phyloP scores from a whole-genome alignment of 2,113 vertebrate genomes.

The Lycaon pictus region DNA sequence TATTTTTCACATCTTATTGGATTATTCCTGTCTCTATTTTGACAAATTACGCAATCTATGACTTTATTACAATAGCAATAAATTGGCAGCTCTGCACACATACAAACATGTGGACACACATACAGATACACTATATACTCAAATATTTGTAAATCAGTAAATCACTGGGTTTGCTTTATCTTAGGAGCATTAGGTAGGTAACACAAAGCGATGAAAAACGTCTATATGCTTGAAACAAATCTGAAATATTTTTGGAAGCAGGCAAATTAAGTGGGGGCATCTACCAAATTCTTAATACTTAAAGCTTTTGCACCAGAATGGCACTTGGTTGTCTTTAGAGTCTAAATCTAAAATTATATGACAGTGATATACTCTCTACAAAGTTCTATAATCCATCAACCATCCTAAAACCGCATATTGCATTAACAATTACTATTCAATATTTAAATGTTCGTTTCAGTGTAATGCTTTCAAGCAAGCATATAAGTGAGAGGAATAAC shows the following conservation, averaged over 20 bases:
- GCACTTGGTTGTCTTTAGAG: neutral
- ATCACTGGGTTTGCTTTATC: neutral
- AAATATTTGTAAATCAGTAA: neutral
- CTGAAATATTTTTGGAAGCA: neutral
- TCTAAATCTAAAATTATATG: constrained; percentile 9
- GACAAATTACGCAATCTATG: neutral
- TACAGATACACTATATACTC: neutral
- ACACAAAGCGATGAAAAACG: neutral
- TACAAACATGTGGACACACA: neutral
- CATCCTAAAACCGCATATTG: neutral
- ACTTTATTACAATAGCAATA: neutral
- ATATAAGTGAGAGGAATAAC: neutral
- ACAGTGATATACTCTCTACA: neutral
- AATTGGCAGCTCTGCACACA: neutral
- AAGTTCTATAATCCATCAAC: neutral
- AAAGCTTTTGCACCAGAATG: neutral
- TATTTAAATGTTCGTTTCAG: neutral
- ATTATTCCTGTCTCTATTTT: neutral
- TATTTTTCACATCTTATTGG: neutral
- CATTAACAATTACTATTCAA: neutral
- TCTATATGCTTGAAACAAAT: neutral
- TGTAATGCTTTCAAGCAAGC: neutral
- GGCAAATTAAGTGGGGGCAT: neutral
- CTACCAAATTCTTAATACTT: neutral
- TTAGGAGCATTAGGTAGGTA: neutral